Percentiles rank a stretch among this genome's conserved stretches.
phyloP scores from a whole-genome alignment of 2,113 vertebrate species.

The Dissostichus mawsoni region DNA sequence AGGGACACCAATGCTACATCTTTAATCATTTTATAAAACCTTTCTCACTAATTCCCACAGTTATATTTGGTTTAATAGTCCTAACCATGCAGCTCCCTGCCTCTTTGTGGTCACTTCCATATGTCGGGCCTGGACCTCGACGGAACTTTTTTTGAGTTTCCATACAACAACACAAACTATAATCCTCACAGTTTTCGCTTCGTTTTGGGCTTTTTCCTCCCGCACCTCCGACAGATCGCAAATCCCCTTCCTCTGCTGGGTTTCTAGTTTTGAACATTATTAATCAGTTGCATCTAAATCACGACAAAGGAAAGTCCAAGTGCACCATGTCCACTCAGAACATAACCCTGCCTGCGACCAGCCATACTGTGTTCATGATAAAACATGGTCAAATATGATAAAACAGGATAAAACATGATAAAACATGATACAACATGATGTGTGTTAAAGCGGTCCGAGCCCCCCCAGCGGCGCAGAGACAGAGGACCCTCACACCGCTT shows the following conservation, averaged over 20 bases:
- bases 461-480: too few relatives aligned
- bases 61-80: too few relatives aligned
- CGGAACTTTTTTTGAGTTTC: constrained; percentile 27
- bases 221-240: not conserved
- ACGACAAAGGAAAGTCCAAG: constrained; percentile 44
- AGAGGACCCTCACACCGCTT: too few relatives aligned
- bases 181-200: not conserved
- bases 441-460: too few relatives aligned
- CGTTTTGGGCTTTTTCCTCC: not conserved
- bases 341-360: not conserved
- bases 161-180: constrained; percentile 12
- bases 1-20: too few relatives aligned
- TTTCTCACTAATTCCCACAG: too few relatives aligned
- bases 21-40: not conserved
- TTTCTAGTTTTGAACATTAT: not conserved
- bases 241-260: rapidly evolving
- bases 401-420: too few relatives aligned
- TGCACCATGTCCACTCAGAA: not conserved
- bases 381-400: too few relatives aligned
- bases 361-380: not conserved
- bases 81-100: not conserved
- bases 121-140: constrained; percentile 17
- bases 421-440: too few relatives aligned
- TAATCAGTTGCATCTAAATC: not conserved
- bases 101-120: constrained; percentile 20